A percentile compares a stretch with the other conserved stretches of the same genome.
Evolutionary conservation across 1,140 invertebrate genomes (phyloP).

Genomic region (Luehdorfia chinensis): DNA sequence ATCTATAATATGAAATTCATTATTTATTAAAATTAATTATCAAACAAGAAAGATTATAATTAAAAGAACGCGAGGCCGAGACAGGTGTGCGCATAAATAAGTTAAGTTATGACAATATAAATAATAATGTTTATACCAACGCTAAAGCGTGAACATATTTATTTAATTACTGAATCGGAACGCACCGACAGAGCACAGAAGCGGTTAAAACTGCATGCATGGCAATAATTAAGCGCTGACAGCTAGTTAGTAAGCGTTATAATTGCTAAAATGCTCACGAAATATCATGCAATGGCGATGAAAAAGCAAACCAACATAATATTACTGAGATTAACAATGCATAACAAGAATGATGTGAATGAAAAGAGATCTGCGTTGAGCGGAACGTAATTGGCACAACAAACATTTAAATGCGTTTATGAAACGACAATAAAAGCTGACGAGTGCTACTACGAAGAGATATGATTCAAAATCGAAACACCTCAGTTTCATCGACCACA

Average conservation of each 20-base stretch:
- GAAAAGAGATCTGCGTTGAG: conserved; percentile 43
- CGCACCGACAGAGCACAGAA: background rate
- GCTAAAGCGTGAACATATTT: conserved; percentile 15
- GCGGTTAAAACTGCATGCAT: conserved; percentile 6
- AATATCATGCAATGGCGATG: conserved; percentile 23
- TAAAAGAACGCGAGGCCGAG: conserved; percentile 13
- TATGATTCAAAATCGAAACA: conserved; percentile 18
- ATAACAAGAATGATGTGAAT: conserved; percentile 19
- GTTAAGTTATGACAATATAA: conserved; percentile 15
- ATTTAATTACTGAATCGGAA: conserved; percentile 13
- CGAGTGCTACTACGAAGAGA: background rate
- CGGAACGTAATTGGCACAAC: conserved; percentile 10
- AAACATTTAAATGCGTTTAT: conserved; percentile 14
- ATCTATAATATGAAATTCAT: conserved; percentile 10
- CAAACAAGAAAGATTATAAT: conserved; percentile 17
- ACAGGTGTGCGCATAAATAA: conserved; percentile 16
- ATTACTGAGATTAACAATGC: conserved; percentile 17
- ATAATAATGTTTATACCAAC: conserved; percentile 14
- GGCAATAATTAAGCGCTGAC: conserved; percentile 5
- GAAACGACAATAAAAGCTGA: conserved; percentile 4
- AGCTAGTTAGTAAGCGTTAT: conserved; percentile 11
- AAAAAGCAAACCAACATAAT: conserved; percentile 25
- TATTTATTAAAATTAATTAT: conserved; percentile 15
- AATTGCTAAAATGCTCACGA: conserved; percentile 6
- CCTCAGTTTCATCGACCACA: conserved; percentile 3